Evolutionary conservation across 2,888 invertebrate species (phyloP).

Genomic region (Drosophila peninsularis): DNA sequence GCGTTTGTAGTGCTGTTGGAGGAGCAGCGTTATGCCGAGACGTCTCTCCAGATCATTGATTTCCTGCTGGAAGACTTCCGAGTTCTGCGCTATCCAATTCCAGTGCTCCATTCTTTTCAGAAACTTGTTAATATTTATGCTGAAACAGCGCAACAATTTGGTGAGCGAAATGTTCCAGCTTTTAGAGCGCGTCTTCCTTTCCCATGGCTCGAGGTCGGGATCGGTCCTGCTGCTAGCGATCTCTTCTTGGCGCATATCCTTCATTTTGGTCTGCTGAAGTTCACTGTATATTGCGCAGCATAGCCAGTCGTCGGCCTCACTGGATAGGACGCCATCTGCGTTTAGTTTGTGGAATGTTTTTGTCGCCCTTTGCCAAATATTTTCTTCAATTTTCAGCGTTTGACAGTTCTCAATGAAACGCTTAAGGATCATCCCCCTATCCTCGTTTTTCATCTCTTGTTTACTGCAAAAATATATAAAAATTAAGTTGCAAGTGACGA

Average conservation of each 20-base stretch:
- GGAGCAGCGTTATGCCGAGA: constrained; percentile 40
- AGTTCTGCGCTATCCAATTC: constrained; percentile 53
- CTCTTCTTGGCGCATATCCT: constrained; percentile 33
- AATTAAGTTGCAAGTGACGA: not conserved
- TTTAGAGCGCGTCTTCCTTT: constrained; percentile 16
- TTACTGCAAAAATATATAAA: not conserved
- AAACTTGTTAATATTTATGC: constrained; percentile 52
- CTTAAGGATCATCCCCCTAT: constrained; percentile 28
- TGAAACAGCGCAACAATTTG: constrained; percentile 48
- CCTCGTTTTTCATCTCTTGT: constrained; percentile 12
- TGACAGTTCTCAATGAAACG: constrained; percentile 33
- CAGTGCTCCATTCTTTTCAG: constrained; percentile 56
- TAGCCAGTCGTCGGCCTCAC: constrained; percentile 53
- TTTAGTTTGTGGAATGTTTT: constrained; percentile 45
- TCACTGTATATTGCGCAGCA: constrained; percentile 65
- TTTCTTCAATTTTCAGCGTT: constrained; percentile 37
- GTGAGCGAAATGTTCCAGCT: constrained; percentile 68
- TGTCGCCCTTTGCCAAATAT: constrained; percentile 42
- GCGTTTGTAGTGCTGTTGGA: constrained; percentile 51
- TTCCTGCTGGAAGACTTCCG: constrained; percentile 38
- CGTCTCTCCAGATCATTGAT: constrained; percentile 46
- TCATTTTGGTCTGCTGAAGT: constrained; percentile 54
- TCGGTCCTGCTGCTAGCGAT: not conserved
- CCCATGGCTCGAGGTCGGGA: constrained; percentile 1
- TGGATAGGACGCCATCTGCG: constrained; percentile 38